Evolutionary conservation across 2,888 invertebrate genomes (phyloP), one percentile per base, ranked within the genome.

Genomic region (Buathra laborator): DNA sequence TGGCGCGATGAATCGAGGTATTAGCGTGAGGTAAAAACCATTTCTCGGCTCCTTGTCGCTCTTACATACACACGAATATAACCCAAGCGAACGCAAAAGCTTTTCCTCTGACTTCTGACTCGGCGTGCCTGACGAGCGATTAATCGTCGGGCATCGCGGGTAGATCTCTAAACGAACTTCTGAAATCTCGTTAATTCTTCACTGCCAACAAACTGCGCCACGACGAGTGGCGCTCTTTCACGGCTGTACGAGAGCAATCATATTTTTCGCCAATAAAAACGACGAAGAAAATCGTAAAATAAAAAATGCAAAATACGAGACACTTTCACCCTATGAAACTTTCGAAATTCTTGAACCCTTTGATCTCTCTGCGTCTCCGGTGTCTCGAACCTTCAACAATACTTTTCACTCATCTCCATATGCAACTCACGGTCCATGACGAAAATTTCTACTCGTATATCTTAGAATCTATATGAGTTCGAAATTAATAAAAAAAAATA

Each of bases 261-360:
- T 64, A 14, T 53, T 66, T 59, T 64, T 37, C 32, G 67, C 32
- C 24, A 68, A 74, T 66, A 80, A 67, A 84, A 84, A 16, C 32
- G 14, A 71, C 70, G 37, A 10, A 66, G n/a, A 66, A 6, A 66
- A 43, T 16, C n/a, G 6, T 37, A 10, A n/a, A 14, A 43, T 53
- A 67, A 82, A 82, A 19, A 53, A 53, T 9, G 16, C 9, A 56
- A 19, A 56, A 82, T 75, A 37, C 62, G 48, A 67, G 72, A 78
- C 71, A 82, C 85, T 85, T 82, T 85, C 85, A 85, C 85, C 78
- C 81, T 32, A 70, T 16, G 75, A 51, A 84, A 82, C 79, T 85
- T 85, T 85, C 85, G 66, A 85, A 85, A 85, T 66, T 14, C 74
- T 74, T 19, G 19, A 19, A 14, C 59, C 12, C 14, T 29, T 64